phyloP scores from a whole-genome alignment of 2,113 vertebrate genomes.

The Oceanodroma tethys region DNA sequence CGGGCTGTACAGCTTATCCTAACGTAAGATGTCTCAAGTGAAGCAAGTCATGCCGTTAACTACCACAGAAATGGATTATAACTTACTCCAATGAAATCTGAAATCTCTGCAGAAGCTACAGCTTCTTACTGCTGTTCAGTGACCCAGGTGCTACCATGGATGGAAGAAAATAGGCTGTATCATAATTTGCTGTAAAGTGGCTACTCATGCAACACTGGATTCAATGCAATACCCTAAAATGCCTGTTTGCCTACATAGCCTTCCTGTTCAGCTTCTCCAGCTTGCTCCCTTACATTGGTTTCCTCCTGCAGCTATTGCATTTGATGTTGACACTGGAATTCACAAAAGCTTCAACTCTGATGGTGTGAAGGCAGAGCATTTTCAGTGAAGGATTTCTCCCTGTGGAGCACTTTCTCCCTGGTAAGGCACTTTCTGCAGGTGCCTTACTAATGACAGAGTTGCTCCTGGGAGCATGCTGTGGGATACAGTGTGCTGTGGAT shows the following conservation, averaged over 20 bases:
- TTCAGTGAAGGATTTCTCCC: background rate
- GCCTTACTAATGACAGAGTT: background rate
- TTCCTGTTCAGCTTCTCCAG: background rate
- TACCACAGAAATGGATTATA: background rate
- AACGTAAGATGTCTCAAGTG: background rate
- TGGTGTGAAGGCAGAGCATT: background rate
- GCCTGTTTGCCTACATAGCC: background rate
- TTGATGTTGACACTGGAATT: background rate
- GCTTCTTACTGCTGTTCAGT: background rate
- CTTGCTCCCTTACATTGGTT: background rate
- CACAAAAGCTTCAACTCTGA: fast-evolving
- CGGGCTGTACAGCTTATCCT: background rate
- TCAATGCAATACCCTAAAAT: background rate
- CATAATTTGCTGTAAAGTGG: background rate
- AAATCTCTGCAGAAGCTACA: background rate
- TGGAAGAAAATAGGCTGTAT: background rate
- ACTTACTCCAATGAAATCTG: background rate
- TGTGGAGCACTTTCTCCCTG: background rate
- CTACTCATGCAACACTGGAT: background rate
- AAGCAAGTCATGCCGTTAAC: background rate
- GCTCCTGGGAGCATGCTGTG: background rate
- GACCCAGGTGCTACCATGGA: background rate
- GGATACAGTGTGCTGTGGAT: background rate
- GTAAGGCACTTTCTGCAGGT: background rate
- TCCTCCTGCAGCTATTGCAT: background rate